phyloP scores from a whole-genome alignment of 2,797 vertebrate species.

The Coilia nasus region DNA sequence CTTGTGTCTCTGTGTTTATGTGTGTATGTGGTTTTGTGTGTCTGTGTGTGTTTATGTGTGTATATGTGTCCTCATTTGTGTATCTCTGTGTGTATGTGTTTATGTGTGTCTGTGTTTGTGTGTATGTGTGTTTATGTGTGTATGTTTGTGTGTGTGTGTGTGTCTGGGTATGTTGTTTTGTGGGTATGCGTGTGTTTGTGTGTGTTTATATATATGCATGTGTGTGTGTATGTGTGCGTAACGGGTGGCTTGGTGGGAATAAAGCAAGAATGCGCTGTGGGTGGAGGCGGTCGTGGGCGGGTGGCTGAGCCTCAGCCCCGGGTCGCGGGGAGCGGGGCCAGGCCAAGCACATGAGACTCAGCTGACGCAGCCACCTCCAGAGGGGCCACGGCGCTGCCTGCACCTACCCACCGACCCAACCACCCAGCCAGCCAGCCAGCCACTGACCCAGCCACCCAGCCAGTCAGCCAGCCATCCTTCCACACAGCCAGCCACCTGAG shows the following conservation, averaged over 20 bases:
- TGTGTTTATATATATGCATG: background rate
- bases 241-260: constrained; percentile 58
- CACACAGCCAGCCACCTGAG: too few relatives aligned
- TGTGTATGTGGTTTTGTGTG: too few relatives aligned
- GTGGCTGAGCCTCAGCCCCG: constrained; percentile 66
- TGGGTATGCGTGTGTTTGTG: background rate
- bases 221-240: constrained; percentile 32
- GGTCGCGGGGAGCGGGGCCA: constrained; percentile 70
- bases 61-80: background rate
- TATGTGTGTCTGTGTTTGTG: background rate
- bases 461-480: too few relatives aligned
- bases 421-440: background rate
- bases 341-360: constrained; percentile 78
- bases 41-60: background rate
- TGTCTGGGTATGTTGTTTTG: too few relatives aligned
- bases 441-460: too few relatives aligned
- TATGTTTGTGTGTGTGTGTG: background rate
- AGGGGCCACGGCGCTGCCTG: constrained; percentile 35
- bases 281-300: constrained; percentile 72
- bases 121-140: background rate
- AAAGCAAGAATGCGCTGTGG: constrained; percentile 76
- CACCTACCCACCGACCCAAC: constrained; percentile 29
- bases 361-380: constrained; percentile 69
- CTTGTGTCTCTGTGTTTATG: too few relatives aligned
- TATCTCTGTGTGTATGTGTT: background rate